Evolutionary conservation across 1,140 invertebrate genomes (phyloP).

Genomic region (Hirudo medicinalis): DNA sequence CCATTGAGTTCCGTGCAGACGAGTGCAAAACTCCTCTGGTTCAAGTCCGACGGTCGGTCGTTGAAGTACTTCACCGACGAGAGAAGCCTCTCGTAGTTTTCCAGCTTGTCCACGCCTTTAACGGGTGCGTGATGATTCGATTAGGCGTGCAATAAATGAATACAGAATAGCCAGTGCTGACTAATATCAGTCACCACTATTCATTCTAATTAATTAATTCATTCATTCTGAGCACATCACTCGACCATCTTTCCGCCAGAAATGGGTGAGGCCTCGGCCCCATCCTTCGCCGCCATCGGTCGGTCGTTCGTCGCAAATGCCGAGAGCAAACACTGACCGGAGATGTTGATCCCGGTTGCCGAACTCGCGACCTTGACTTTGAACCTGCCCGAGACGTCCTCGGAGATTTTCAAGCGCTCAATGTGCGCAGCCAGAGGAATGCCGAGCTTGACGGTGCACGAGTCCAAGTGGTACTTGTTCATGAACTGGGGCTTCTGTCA

Average conservation of each 20-base stretch:
- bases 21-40: conserved; percentile 74
- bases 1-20: conserved; percentile 83
- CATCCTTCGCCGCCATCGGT: background rate
- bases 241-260: no score
- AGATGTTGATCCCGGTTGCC: conserved; percentile 66
- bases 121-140: background rate
- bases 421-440: conserved; percentile 86
- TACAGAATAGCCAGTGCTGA: no score
- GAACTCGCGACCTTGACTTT: conserved; percentile 63
- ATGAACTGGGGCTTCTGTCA: conserved; percentile 1
- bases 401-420: conserved; percentile 65
- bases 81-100: conserved; percentile 70
- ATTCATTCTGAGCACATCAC: no score
- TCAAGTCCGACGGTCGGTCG: conserved; percentile 82
- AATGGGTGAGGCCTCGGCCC: no score
- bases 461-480: conserved; percentile 55
- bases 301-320: no score
- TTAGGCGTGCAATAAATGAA: no score
- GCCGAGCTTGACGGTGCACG: conserved; percentile 77
- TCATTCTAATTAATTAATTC: no score
- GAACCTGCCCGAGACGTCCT: conserved; percentile 56
- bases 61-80: conserved; percentile 75
- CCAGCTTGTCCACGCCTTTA: conserved; percentile 61
- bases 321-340: conserved; percentile 40
- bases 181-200: no score